Evolutionary conservation across 1,140 invertebrate genomes (phyloP).

Genomic region (Lordiphosa clarofinis): DNA sequence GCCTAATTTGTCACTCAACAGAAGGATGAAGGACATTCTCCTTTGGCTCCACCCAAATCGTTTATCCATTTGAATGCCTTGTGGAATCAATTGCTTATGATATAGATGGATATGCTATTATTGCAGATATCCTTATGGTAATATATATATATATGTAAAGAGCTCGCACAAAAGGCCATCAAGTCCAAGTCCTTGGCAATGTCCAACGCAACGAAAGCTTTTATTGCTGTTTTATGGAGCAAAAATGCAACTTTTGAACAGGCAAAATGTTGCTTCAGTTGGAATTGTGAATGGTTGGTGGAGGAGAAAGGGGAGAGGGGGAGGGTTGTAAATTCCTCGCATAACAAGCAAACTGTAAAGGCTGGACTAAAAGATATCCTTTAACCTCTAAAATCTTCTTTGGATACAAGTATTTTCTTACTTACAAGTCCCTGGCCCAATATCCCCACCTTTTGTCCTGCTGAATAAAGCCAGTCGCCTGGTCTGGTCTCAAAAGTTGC

Average conservation of each 20-base stretch:
- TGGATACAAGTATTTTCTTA: no score
- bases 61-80: slow-evolving; percentile 57
- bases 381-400: no score
- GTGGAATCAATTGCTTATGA: slow-evolving; percentile 62
- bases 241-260: slow-evolving; percentile 68
- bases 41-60: no score
- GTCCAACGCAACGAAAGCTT: slow-evolving; percentile 46
- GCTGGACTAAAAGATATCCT: not conserved
- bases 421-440: no score
- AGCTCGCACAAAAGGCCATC: not conserved
- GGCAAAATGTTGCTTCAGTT: slow-evolving; percentile 64
- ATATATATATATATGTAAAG: no score
- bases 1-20: slow-evolving; percentile 68
- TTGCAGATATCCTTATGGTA: slow-evolving; percentile 21
- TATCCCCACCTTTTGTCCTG: no score
- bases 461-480: not conserved
- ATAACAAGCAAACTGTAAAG: slow-evolving; percentile 11
- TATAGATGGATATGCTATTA: slow-evolving; percentile 15
- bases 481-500: slow-evolving; percentile 11
- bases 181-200: slow-evolving; percentile 28
- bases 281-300: slow-evolving; percentile 27
- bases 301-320: no score
- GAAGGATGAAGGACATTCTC: slow-evolving; percentile 27
- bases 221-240: slow-evolving; percentile 74
- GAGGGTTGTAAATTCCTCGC: slow-evolving; percentile 5